These are phyloP conservation scores for Melinopterus prodromus DNA, from an alignment of 2,888 invertebrate genomes.

Conservation along the genomic window DNA sequence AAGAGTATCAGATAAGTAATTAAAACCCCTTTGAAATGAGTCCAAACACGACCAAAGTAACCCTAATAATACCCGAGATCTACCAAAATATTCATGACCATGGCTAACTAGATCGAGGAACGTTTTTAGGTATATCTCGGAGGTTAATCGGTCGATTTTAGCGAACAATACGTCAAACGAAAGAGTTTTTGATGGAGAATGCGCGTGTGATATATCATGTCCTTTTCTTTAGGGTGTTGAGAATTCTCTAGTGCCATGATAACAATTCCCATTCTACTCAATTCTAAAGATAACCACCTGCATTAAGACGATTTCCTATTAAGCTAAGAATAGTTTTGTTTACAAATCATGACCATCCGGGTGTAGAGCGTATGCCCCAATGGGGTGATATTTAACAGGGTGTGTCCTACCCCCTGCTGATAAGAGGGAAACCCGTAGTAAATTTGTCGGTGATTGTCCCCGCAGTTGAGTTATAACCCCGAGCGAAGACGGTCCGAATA, in stretches of 20 bases:
- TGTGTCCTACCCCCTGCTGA: slow-evolving; percentile 45
- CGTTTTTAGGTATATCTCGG: not conserved
- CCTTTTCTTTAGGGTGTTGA: not conserved
- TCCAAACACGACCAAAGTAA: not conserved
- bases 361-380: slow-evolving; percentile 10
- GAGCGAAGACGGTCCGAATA: slow-evolving; percentile 12
- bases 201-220: not conserved
- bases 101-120: not conserved
- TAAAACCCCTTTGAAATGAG: not conserved
- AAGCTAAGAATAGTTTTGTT: slow-evolving; percentile 17
- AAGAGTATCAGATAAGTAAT: not conserved
- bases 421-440: slow-evolving; percentile 45
- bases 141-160: not conserved
- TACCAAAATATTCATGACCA: not conserved
- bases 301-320: not conserved
- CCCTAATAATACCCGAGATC: not conserved
- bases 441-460: slow-evolving; percentile 46
- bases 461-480: slow-evolving; percentile 19
- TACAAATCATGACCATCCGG: slow-evolving; percentile 9
- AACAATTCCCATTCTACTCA: not conserved
- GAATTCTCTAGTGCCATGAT: not conserved
- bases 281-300: not conserved
- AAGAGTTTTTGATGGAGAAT: not conserved
- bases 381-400: slow-evolving; percentile 37
- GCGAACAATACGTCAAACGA: not conserved